Evolutionary conservation across 2,113 vertebrate genomes (phyloP).

Genomic region (Cercopithecus mona): DNA sequence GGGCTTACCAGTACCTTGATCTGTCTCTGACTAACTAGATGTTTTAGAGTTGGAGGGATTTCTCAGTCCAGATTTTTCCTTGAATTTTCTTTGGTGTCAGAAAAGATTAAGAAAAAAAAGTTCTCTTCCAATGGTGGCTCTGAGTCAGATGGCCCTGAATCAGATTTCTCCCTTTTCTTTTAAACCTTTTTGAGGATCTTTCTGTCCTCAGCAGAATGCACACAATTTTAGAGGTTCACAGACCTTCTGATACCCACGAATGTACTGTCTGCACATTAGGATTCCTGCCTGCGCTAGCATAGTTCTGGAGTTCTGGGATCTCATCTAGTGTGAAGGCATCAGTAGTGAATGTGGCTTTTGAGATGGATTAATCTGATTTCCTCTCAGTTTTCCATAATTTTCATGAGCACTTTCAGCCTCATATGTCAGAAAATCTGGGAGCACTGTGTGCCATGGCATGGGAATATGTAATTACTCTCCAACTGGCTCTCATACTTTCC

Average conservation of each 20-base stretch:
- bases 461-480: neutral
- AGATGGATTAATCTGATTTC: neutral
- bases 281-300: neutral
- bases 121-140: neutral
- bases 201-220: neutral
- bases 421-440: neutral
- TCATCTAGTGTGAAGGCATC: neutral
- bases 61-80: constrained; percentile 20
- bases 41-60: neutral
- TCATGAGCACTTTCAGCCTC: neutral
- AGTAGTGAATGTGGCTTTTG: neutral
- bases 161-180: neutral
- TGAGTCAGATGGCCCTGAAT: neutral
- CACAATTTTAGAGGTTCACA: neutral
- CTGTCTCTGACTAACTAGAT: neutral
- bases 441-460: neutral
- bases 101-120: neutral
- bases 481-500: neutral
- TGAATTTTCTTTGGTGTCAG: neutral
- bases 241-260: neutral
- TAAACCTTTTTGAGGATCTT: neutral
- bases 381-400: constrained; percentile 7
- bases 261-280: neutral
- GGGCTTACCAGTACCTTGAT: neutral
- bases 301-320: neutral